Base-by-base conservation (phyloP, 2,113 vertebrate genomes). In the human region DNA sequence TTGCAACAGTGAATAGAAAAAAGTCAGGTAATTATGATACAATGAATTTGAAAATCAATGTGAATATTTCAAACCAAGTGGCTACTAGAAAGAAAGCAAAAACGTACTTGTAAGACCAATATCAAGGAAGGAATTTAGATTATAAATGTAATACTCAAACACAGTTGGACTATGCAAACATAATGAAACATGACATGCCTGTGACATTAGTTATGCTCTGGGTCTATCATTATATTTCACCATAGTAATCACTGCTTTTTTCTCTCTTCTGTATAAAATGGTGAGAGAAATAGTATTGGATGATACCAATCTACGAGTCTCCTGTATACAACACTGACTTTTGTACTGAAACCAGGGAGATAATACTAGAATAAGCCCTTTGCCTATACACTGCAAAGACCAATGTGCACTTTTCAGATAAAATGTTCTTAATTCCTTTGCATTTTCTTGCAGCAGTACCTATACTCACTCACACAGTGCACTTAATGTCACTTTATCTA, bases 1-100 rank as follows among this genome's bases (percentile, higher is more conserved):
- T 93, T 83, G 30, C 90, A 86, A 64, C 32, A 96, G 35, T 52
- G 43, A 97, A 89, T 64, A 72, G 7, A 17, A 43, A 85, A 90
- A 94, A 55, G 38, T 75, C 45, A 55, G 38, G 45, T 22, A 83
- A 81, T 66, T 87, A 84, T 52, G 10, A 87, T 45, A 87, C 38
- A 80, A 76, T 76, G 35, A 52, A 82, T 92, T 84, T 93, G 38
- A 95, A 96, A 97, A 94, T 88, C 90, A 96, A 25, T 80, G 8
- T 85, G n/a, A 25, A 32, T 81, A 76, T 93, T 90, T 96, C 64
- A 87, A 90, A 89, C 27, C 91, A 89, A 95, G 80, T 93, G 70
- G 43, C 79, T 90, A n/a, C 81, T 94, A 59, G 22, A 57, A 9
- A 90, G 64, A 92, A 93, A 96, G 75, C 35, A 89, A 94, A 94